Percentiles rank a stretch among this genome's conserved stretches.
Conservation (phyloP, 2,113 vertebrate genomes). For the Typhlomys cinereus region DNA sequence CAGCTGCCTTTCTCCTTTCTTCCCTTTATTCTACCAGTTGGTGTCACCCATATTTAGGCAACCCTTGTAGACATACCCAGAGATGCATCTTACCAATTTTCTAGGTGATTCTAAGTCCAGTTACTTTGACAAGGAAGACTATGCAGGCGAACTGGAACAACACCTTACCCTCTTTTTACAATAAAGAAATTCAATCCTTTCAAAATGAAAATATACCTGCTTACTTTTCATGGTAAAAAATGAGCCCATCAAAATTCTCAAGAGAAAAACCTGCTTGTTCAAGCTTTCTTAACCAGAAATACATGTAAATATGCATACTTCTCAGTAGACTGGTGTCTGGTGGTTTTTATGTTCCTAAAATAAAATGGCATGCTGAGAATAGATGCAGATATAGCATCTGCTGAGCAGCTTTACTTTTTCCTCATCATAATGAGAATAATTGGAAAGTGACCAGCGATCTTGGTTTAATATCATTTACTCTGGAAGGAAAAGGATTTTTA, state of each 20-base stretch:
- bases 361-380: constrained; percentile 29
- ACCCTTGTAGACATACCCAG: background rate
- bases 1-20: background rate
- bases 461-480: constrained; percentile 17
- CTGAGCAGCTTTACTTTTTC: background rate
- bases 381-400: constrained; percentile 12
- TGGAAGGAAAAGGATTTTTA: background rate
- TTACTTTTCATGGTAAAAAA: constrained; percentile 57
- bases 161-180: background rate
- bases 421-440: background rate
- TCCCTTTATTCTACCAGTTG: background rate
- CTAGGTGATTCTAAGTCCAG: background rate
- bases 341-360: constrained; percentile 55
- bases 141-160: background rate
- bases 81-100: background rate
- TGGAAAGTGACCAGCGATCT: constrained; percentile 1
- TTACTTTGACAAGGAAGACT: background rate
- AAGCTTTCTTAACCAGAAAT: constrained; percentile 52
- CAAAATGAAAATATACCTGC: constrained; percentile 11
- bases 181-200: background rate
- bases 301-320: constrained; percentile 44
- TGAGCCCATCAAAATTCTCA: constrained; percentile 34
- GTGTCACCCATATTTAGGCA: background rate
- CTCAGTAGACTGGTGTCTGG: constrained; percentile 29
- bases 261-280: constrained; percentile 46